These are phyloP conservation scores for Heliconius ethilla DNA, from an alignment of 2,888 invertebrate species.

Conservation along the genomic window DNA sequence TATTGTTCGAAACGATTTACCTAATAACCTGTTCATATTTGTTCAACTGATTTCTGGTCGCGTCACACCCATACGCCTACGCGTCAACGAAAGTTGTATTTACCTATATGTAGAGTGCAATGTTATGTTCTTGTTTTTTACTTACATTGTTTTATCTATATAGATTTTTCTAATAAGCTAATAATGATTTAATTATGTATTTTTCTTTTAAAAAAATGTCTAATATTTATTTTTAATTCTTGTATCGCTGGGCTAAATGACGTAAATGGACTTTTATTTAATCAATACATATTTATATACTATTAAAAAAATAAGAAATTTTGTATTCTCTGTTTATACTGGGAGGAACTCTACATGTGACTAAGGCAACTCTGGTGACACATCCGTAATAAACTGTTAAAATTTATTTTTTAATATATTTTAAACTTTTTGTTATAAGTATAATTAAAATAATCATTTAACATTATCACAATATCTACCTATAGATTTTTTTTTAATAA, in stretches of 20 bases:
- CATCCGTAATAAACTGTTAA: no score
- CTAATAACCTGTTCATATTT: slow-evolving; percentile 70
- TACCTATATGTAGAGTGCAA: slow-evolving; percentile 50
- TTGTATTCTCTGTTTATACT: no score
- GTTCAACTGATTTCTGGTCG: slow-evolving; percentile 63
- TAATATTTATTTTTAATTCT: neutral
- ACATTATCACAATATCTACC: neutral
- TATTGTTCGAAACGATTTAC: slow-evolving; percentile 27
- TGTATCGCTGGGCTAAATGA: no score
- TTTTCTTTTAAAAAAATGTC: neutral
- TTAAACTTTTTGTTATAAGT: neutral
- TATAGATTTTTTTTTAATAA: neutral
- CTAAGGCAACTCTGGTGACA: no score
- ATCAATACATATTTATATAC: no score
- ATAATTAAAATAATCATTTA: neutral
- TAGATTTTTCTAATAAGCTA: slow-evolving; percentile 17
- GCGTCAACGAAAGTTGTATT: slow-evolving; percentile 54
- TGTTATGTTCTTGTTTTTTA: slow-evolving; percentile 53
- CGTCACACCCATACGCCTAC: slow-evolving; percentile 63
- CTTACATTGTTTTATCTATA: slow-evolving; percentile 48
- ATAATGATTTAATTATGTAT: neutral
- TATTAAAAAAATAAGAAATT: no score
- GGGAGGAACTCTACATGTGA: no score
- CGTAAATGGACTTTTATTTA: no score
- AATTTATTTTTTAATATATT: no score